These are phyloP conservation scores for Caenorhabditis virilis DNA, from an alignment of 2,888 invertebrate genomes.

Conservation along the genomic window DNA sequence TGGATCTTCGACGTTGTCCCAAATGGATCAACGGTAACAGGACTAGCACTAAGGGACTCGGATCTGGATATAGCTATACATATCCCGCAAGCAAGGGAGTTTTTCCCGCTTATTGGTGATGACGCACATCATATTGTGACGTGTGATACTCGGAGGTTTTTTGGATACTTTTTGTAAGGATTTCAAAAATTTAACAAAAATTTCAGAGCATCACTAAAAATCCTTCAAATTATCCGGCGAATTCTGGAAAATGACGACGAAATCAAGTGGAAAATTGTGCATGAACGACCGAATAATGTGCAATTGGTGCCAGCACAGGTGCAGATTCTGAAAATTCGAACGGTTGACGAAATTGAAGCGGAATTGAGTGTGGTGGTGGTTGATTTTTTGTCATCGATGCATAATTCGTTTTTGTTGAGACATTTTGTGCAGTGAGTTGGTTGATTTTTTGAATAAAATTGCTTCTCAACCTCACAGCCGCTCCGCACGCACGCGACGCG, in stretches of 20 bases:
- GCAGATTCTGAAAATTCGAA: conserved; percentile 37
- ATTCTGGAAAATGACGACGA: conserved; percentile 19
- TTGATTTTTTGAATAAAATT: not conserved
- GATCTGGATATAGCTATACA: conserved; percentile 44
- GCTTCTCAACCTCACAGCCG: no score
- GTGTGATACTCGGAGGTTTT: not conserved
- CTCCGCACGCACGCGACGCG: no score
- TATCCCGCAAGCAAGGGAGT: conserved; percentile 24
- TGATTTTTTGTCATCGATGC: conserved; percentile 43
- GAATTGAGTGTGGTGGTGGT: conserved; percentile 42
- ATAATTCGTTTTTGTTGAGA: conserved; percentile 43
- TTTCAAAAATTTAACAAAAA: not conserved
- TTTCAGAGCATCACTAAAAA: conserved; percentile 22
- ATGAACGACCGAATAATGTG: conserved; percentile 9
- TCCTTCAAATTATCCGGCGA: conserved; percentile 37
- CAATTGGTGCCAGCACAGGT: conserved; percentile 25
- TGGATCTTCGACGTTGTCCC: conserved; percentile 39
- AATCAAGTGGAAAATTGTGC: conserved; percentile 10
- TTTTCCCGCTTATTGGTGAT: not conserved
- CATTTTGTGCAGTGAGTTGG: conserved; percentile 30
- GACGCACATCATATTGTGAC: no score
- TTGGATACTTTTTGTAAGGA: not conserved
- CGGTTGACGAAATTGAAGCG: conserved; percentile 31
- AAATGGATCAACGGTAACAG: conserved; percentile 39
- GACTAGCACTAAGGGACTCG: conserved; percentile 27